Percentiles rank a stretch among this genome's conserved stretches.
These are phyloP conservation scores for Metalampra italica DNA, from an alignment of 2,888 invertebrate species.

Conservation along the genomic window DNA sequence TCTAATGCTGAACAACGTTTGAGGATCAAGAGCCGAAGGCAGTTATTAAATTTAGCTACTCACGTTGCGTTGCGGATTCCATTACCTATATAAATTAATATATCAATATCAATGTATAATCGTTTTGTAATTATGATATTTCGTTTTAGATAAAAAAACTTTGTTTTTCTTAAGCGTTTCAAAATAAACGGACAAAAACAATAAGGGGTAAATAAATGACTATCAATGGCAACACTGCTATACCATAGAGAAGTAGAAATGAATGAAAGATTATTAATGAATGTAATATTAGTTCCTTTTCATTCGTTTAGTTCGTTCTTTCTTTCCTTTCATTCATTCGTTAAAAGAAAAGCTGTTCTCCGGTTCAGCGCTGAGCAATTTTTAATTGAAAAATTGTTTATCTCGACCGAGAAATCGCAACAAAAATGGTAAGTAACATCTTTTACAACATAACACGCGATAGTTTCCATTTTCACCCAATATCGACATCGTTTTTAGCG, in stretches of 20 bases:
- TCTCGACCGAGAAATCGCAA: constrained; percentile 86
- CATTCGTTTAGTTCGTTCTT: neutral
- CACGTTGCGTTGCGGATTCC: too few species aligned
- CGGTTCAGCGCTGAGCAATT: constrained; percentile 96
- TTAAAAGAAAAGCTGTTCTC: constrained; percentile 62
- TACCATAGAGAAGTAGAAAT: neutral
- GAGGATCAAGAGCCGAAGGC: neutral
- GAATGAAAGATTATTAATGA: neutral
- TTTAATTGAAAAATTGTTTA: constrained; percentile 82
- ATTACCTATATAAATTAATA: too few species aligned
- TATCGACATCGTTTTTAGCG: neutral
- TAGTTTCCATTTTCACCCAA: neutral
- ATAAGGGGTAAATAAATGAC: neutral
- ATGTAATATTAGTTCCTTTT: too few species aligned
- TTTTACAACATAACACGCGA: neutral
- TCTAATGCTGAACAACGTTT: constrained; percentile 74
- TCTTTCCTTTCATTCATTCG: constrained; percentile 20
- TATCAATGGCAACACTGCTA: neutral
- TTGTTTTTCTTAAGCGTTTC: too few species aligned
- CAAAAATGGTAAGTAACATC: constrained; percentile 77
- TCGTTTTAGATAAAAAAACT: too few species aligned
- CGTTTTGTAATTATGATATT: too few species aligned
- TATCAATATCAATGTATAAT: too few species aligned
- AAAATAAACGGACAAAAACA: too few species aligned
- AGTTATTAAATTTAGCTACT: too few species aligned